Evolutionary conservation across 2,797 vertebrate species (phyloP), one percentile per base, ranked within the genome.

Genomic region (Characodon lateralis): DNA sequence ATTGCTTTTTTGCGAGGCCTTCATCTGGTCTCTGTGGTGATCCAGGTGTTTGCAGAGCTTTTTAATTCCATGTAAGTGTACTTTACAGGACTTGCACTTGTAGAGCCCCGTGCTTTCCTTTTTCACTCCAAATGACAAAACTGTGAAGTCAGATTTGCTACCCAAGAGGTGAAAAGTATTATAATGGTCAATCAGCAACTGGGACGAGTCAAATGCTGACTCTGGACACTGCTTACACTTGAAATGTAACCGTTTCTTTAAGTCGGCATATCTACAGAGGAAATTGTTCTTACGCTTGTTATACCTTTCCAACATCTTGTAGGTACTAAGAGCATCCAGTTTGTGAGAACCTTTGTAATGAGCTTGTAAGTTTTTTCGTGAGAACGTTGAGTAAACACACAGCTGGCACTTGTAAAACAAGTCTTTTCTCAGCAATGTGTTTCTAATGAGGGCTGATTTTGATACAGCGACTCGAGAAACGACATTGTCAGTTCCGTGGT

Each of bases 121-220:
- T 55, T 90, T 93, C 1, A 87, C 83, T 7, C 66, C 78, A 0
- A 70, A 83, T 71, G 94, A 92, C 61, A 97, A 31, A 50, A 97
- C 92, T 39, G 90, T 82, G 14, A 98, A 98, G 92, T 98, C 97
- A 66, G 92, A 88, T 79, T 95, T 95, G 68, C 94, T 77, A 79
- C 96, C 94, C 39, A 94, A 93, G 80, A 90, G 91, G 84, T 98
- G 97, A 82, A 95, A 93, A 50, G 93, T 92, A 0, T 92, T 95
- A 77, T 98, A 98, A 91, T 98, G 97, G 92, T 92, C 95, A 74
- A 96, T 96, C 18, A 98, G 94, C 66, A 94, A 88, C 80, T 96
- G 93, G 0, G 94, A 88, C 0, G 97, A 96, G 84, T 95, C 89
- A 65, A 97, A 97, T 1, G 84, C 92, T 16, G 96, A 83, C 78